Evolutionary conservation across 2,888 invertebrate genomes (phyloP).

Genomic region (Odontothrips loti): DNA sequence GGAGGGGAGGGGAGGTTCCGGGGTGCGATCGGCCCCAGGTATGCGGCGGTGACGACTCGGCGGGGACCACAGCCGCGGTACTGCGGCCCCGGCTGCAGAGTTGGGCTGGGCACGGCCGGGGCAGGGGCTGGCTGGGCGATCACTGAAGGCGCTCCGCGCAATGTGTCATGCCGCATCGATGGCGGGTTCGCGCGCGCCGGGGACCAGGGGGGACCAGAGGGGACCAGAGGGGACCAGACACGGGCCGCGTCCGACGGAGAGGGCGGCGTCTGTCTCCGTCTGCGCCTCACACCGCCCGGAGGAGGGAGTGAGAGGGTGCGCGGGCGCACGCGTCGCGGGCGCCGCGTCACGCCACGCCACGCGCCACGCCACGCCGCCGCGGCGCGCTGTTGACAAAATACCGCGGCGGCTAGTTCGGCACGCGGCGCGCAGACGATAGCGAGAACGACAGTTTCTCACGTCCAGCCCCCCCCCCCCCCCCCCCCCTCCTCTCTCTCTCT

Average conservation of each 20-base stretch:
- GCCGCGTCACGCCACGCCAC: background rate
- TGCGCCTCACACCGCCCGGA: background rate
- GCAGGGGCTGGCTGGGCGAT: background rate
- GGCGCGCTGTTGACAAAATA: constrained; percentile 13
- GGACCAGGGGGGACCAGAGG: background rate
- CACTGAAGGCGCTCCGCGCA: background rate
- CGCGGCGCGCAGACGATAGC: background rate
- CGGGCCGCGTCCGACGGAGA: background rate
- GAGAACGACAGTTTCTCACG: constrained; percentile 9
- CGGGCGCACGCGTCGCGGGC: background rate
- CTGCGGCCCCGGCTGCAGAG: too few species aligned
- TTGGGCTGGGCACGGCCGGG: background rate
- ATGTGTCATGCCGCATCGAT: background rate
- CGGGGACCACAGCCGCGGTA: too few species aligned
- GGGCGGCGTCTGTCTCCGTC: background rate
- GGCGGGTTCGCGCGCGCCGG: background rate
- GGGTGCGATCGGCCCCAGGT: too few species aligned
- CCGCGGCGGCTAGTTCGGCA: background rate
- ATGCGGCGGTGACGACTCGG: too few species aligned
- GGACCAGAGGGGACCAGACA: background rate
- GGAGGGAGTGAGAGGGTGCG: background rate
- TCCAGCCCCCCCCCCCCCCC: background rate
- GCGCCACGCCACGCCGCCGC: background rate
- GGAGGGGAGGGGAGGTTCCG: too few species aligned
- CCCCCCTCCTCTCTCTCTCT: background rate